A percentile compares a stretch with the other conserved stretches of the same genome.
Conservation (phyloP, 2,888 invertebrate genomes). For the Cyclophora punctaria region DNA sequence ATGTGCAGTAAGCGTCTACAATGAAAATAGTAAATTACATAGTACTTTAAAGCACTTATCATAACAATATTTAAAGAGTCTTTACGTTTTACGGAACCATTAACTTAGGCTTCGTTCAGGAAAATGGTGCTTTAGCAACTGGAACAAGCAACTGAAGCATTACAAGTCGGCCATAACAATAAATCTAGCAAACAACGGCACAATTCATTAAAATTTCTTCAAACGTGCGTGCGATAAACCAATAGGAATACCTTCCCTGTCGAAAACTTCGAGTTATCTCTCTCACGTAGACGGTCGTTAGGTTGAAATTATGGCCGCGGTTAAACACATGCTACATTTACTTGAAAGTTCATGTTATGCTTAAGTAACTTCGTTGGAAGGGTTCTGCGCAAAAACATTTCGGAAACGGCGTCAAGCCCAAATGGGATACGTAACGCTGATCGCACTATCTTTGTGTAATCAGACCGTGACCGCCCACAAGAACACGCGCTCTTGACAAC, state of each 20-base stretch:
- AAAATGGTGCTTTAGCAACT: not conserved
- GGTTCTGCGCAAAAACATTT: slow-evolving; percentile 44
- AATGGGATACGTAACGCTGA: slow-evolving; percentile 22
- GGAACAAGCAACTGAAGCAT: slow-evolving; percentile 25
- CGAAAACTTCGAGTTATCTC: slow-evolving; percentile 72
- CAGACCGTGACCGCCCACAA: slow-evolving; percentile 22
- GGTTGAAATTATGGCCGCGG: slow-evolving; percentile 64
- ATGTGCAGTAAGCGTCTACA: too few relatives aligned
- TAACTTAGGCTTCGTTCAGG: too few relatives aligned
- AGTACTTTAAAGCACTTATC: too few relatives aligned
- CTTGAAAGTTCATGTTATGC: slow-evolving; percentile 67
- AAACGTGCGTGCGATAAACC: slow-evolving; percentile 68
- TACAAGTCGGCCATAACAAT: slow-evolving; percentile 26
- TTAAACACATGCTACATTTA: slow-evolving; percentile 74
- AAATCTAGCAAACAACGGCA: slow-evolving; percentile 46
- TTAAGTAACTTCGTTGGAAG: slow-evolving; percentile 59
- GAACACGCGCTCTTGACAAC: slow-evolving; percentile 9
- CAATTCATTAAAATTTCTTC: slow-evolving; percentile 68
- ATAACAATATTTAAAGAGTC: too few relatives aligned
- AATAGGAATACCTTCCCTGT: slow-evolving; percentile 44
- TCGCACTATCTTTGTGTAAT: slow-evolving; percentile 25
- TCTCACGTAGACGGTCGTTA: slow-evolving; percentile 70
- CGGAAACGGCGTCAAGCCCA: slow-evolving; percentile 26
- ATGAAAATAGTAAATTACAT: too few relatives aligned
- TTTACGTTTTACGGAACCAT: too few relatives aligned